Percentiles rank a stretch among this genome's conserved stretches.
phyloP scores from a whole-genome alignment of 2,888 invertebrate genomes.

The Neocrepidodera transversa region DNA sequence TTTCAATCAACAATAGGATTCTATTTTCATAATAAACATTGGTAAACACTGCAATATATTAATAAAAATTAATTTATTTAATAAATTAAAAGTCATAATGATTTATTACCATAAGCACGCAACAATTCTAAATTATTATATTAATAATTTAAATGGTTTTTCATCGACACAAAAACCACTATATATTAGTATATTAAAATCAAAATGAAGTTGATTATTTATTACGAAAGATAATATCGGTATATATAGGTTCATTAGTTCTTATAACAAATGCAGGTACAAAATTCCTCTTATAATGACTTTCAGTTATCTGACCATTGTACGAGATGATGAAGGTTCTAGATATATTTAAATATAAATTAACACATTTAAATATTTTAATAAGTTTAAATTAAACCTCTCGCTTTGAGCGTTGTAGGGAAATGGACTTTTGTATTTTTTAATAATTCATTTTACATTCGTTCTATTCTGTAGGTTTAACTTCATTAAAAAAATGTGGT shows the following conservation, averaged over 20 bases:
- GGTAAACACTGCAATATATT: not conserved
- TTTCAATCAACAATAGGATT: not conserved
- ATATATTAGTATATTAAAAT: constrained; percentile 16
- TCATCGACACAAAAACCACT: not conserved
- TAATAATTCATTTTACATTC: too few relatives aligned
- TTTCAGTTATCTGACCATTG: constrained; percentile 34
- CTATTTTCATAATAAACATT: not conserved
- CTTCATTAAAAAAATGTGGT: too few relatives aligned
- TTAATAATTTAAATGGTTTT: constrained; percentile 6
- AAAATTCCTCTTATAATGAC: constrained; percentile 44
- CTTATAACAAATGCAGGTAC: constrained; percentile 38
- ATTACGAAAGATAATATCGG: constrained; percentile 26
- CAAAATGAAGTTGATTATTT: constrained; percentile 34
- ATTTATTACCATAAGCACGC: not conserved
- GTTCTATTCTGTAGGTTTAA: too few relatives aligned
- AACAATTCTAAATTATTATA: not conserved
- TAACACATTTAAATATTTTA: constrained; percentile 47
- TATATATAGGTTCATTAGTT: constrained; percentile 31
- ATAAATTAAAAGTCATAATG: not conserved
- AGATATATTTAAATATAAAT: constrained; percentile 49
- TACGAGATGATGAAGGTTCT: constrained; percentile 41
- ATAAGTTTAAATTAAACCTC: constrained; percentile 17
- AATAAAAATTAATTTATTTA: constrained; percentile 1
- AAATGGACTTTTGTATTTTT: not conserved
- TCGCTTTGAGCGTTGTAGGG: not conserved